phyloP scores from a whole-genome alignment of 2,888 invertebrate genomes.

The Conchocele bisecta region DNA sequence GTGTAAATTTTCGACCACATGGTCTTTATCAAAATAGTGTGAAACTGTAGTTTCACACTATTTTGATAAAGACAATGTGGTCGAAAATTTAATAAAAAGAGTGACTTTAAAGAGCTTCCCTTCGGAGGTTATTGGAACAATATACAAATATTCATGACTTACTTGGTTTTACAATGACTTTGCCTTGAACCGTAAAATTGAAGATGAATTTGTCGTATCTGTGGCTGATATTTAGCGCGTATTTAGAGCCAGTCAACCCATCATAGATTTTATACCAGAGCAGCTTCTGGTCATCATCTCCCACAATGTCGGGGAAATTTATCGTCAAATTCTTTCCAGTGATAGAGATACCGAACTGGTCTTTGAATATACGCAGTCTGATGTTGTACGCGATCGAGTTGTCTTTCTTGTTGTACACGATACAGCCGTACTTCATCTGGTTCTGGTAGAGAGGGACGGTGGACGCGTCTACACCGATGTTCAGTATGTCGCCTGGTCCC shows the following conservation, averaged over 20 bases:
- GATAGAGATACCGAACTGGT: background rate
- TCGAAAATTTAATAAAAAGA: no score
- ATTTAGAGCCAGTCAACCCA: background rate
- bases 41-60: no score
- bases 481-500: slow-evolving; percentile 13
- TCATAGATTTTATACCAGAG: no score
- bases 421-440: slow-evolving; percentile 34
- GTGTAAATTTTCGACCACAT: no score
- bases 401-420: slow-evolving; percentile 7
- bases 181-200: slow-evolving; percentile 35
- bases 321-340: slow-evolving; percentile 25
- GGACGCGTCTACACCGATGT: slow-evolving; percentile 27
- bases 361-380: no score
- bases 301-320: slow-evolving; percentile 24
- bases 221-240: slow-evolving; percentile 15
- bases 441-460: slow-evolving; percentile 17
- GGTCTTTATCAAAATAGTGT: no score
- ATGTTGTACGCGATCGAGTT: no score
- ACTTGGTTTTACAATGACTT: slow-evolving; percentile 32
- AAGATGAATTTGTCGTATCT: slow-evolving; percentile 14
- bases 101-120: no score
- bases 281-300: no score
- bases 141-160: background rate
- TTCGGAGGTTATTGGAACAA: no score
- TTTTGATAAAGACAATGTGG: no score